These are phyloP conservation scores for Alligator sinensis DNA, from an alignment of 2,113 vertebrate species.

Conservation along the genomic window DNA sequence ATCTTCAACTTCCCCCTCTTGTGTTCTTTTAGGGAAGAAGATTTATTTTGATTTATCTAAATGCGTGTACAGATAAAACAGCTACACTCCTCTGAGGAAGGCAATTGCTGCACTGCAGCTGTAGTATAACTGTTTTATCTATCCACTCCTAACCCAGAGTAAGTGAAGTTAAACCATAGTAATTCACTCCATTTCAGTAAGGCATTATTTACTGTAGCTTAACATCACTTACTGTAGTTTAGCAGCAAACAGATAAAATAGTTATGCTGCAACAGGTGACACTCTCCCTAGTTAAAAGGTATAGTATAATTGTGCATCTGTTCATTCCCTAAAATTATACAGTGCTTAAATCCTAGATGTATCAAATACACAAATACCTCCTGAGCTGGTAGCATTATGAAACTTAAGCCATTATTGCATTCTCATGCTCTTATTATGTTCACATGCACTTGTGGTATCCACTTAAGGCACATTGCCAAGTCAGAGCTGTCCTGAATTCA, in stretches of 20 bases:
- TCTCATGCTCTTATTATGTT: background rate
- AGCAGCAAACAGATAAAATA: no score
- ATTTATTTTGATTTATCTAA: background rate
- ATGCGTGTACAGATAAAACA: background rate
- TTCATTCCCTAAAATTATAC: background rate
- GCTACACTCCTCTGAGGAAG: no score
- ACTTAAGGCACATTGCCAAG: background rate
- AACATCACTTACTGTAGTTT: no score
- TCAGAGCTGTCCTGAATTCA: accelerated
- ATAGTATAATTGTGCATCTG: no score
- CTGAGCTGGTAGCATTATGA: constrained; percentile 12
- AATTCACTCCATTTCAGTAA: no score
- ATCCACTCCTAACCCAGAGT: no score
- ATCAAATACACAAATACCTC: constrained; percentile 33
- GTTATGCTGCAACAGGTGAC: no score
- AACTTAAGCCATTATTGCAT: constrained; percentile 45
- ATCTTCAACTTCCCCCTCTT: background rate
- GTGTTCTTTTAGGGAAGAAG: background rate
- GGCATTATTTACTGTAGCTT: no score
- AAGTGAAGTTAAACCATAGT: no score
- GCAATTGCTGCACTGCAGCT: no score
- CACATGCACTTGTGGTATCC: background rate
- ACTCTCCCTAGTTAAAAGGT: no score
- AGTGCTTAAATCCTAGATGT: background rate
- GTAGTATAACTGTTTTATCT: no score